phyloP scores from a whole-genome alignment of 2,888 invertebrate genomes.

The Tenthredo mesomela region DNA sequence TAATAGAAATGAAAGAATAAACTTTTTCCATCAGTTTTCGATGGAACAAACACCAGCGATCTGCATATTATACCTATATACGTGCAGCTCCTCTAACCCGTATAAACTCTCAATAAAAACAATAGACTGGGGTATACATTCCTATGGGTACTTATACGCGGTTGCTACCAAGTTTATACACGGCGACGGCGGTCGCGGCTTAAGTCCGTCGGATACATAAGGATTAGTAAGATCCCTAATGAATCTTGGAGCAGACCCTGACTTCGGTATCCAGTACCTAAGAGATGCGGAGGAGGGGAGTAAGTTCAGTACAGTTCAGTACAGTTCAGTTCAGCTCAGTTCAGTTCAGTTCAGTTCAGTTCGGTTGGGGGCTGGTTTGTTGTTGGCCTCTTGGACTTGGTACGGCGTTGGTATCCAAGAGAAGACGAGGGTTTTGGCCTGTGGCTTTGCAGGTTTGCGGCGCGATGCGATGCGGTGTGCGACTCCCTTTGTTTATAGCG shows the following conservation, averaged over 20 bases:
- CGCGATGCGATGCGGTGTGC: slow-evolving; percentile 21
- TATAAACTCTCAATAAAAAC: slow-evolving; percentile 38
- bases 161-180: slow-evolving; percentile 44
- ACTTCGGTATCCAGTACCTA: slow-evolving; percentile 37
- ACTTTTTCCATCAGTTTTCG: not conserved
- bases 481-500: slow-evolving; percentile 58
- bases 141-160: slow-evolving; percentile 38
- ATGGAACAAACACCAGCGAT: not conserved
- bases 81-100: not conserved
- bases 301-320: slow-evolving; percentile 9
- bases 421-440: slow-evolving; percentile 49
- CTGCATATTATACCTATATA: not conserved
- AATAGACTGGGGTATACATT: slow-evolving; percentile 12
- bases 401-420: not conserved
- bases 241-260: slow-evolving; percentile 68
- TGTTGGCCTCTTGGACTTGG: slow-evolving; percentile 27
- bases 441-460: slow-evolving; percentile 47
- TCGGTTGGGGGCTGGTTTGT: slow-evolving; percentile 5
- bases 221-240: slow-evolving; percentile 74
- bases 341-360: slow-evolving; percentile 2
- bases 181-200: slow-evolving; percentile 45
- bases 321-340: slow-evolving; percentile 7
- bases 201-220: slow-evolving; percentile 52
- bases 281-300: slow-evolving; percentile 1
- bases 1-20: not conserved